A percentile compares a stretch with the other conserved stretches of the same genome.
Conservation (phyloP, 2,113 vertebrate species). For the Ariopsis seemanni region DNA sequence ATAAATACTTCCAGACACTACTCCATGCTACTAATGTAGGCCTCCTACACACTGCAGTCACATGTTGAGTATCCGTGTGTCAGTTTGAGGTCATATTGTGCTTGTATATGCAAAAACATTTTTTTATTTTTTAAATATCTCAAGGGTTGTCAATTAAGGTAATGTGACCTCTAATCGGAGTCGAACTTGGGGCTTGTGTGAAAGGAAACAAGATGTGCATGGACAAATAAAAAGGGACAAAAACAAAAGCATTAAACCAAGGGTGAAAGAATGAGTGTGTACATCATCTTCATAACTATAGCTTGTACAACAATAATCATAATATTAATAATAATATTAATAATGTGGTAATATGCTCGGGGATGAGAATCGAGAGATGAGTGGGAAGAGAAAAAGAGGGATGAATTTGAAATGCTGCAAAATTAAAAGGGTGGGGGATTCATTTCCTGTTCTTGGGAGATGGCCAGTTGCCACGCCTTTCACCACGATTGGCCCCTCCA, state of each 20-base stretch:
- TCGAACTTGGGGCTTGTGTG: slow-evolving; percentile 39
- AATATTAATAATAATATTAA: slow-evolving; percentile 56
- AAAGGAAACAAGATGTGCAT: slow-evolving; percentile 56
- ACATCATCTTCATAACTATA: slow-evolving; percentile 64
- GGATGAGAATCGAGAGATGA: slow-evolving; percentile 58
- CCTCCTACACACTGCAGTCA: slow-evolving; percentile 45
- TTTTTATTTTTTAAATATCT: slow-evolving; percentile 25
- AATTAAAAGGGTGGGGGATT: slow-evolving; percentile 54
- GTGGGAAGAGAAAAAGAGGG: slow-evolving; percentile 52
- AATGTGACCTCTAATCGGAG: slow-evolving; percentile 44
- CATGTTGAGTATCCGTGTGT: slow-evolving; percentile 44
- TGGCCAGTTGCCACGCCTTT: slow-evolving; percentile 84
- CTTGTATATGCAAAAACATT: slow-evolving; percentile 65
- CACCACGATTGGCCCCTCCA: slow-evolving; percentile 72
- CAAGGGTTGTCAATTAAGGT: slow-evolving; percentile 40
- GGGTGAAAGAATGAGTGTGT: slow-evolving; percentile 57
- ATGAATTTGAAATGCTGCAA: slow-evolving; percentile 63
- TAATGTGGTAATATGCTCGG: slow-evolving; percentile 62
- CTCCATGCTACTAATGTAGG: slow-evolving; percentile 54
- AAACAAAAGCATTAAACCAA: slow-evolving; percentile 53
- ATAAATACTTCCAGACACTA: slow-evolving; percentile 51
- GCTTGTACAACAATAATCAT: slow-evolving; percentile 62
- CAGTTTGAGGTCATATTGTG: slow-evolving; percentile 68
- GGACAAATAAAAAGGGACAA: slow-evolving; percentile 62
- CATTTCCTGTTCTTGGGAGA: slow-evolving; percentile 90